These are phyloP conservation scores for Cryptotermes secundus DNA, from an alignment of 1,140 invertebrate species.

Conservation along the genomic window DNA sequence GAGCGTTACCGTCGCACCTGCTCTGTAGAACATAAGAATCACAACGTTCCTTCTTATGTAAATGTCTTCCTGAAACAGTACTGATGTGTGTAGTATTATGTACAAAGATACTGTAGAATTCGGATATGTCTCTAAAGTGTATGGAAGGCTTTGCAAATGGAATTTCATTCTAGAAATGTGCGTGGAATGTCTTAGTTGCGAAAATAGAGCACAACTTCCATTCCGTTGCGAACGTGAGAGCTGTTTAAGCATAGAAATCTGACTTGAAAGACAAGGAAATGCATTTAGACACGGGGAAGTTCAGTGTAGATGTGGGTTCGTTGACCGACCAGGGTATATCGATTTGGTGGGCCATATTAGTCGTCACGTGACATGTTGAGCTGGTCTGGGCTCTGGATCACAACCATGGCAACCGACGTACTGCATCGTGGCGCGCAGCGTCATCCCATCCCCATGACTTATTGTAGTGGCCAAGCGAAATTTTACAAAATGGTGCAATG, in stretches of 20 bases:
- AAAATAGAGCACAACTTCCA: not conserved
- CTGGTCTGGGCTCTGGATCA: conserved; percentile 13
- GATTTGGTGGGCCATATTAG: conserved; percentile 4
- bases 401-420: not conserved
- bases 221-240: not conserved
- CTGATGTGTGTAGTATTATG: too few species aligned
- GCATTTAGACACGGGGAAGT: not conserved
- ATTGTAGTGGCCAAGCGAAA: not conserved
- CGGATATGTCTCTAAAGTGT: too few species aligned
- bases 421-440: not conserved
- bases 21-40: too few species aligned
- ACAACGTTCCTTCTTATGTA: too few species aligned
- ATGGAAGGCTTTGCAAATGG: too few species aligned
- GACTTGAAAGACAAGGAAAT: not conserved
- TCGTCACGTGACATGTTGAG: conserved; percentile 8
- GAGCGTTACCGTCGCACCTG: too few species aligned
- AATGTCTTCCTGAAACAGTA: too few species aligned
- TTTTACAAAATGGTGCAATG: not conserved
- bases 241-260: not conserved
- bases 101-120: too few species aligned
- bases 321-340: conserved; percentile 10
- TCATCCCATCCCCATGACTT: not conserved
- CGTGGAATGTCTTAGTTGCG: not conserved
- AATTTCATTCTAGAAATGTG: not conserved
- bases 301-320: not conserved